Base-by-base conservation (phyloP, 2,888 invertebrate genomes). In the Sinohyriopsis cumingii region DNA sequence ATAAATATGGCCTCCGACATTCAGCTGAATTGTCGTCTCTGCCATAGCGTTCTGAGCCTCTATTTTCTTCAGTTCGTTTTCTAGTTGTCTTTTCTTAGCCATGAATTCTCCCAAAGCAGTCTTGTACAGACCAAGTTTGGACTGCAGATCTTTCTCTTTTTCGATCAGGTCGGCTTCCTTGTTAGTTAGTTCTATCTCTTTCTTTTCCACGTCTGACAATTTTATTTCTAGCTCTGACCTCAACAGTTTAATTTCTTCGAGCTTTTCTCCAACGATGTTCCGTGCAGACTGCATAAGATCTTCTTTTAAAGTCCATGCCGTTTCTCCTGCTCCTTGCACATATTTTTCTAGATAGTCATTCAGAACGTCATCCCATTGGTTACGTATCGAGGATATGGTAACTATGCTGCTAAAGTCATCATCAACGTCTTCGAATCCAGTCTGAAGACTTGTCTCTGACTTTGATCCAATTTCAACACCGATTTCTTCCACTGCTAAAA, bases 1-100 rank as follows among this genome's bases (percentile, higher is more conserved):
- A 63, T 74, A 82, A 18, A 69, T 55, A 22, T 75, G 70, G 6
- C 84, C 84, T 4, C 84, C 84, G 45, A 84, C 73, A 64, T 82
- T 81, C 56, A 84, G 71, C 25, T 71, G 73, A n/a, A 84, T 76
- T 69, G 75, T 72, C 12, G 74, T 73, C 15, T 83, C 83, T 18
- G 72, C 61, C 25, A 82, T 78, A 54, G 68, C 77, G 63, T 82
- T 79, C 55, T 76, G 73, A 18, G 65, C 67, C 67, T 76, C 68
- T 28, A 79, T 78, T 45, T 63, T 70, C 64, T 72, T 67, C 28
- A 80, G 59, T 53, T 83, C 82, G 15, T 72, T 69, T 61, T 76
- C 78, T 12, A 81, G 68, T 60, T 73, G 73, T 57, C 67, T 72
- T 59, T 76, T 75, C 24, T 75, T 61, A 54, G 63, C 67, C 59